Evolutionary conservation across 2,888 invertebrate genomes (phyloP).

Genomic region (Leptinotarsa tumamoca): DNA sequence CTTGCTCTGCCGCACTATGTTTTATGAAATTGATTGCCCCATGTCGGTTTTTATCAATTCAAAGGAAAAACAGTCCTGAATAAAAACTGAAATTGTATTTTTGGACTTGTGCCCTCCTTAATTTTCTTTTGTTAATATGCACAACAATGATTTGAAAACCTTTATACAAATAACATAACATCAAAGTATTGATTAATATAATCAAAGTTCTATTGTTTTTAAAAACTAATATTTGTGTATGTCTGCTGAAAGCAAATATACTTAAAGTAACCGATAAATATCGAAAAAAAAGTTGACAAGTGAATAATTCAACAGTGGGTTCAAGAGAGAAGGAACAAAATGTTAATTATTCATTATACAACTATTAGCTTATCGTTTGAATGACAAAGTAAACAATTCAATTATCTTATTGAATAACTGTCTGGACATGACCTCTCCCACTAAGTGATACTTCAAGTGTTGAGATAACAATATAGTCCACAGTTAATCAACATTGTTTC

Average conservation of each 20-base stretch:
- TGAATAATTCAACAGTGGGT: neutral
- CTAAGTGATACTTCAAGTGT: constrained; percentile 14
- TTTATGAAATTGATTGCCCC: too few species aligned
- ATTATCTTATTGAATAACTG: constrained; percentile 9
- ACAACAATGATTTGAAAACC: too few species aligned
- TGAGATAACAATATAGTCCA: neutral
- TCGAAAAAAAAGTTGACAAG: neutral
- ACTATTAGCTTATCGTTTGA: neutral
- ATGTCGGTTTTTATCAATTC: too few species aligned
- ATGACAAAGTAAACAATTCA: neutral
- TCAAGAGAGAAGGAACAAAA: neutral
- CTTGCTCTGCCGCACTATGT: too few species aligned
- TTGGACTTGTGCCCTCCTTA: too few species aligned
- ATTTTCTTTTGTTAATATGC: too few species aligned
- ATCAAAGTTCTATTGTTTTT: neutral
- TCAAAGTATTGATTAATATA: neutral
- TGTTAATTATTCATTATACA: neutral
- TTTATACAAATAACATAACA: too few species aligned
- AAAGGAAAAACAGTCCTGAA: too few species aligned
- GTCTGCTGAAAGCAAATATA: too few species aligned
- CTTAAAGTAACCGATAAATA: too few species aligned
- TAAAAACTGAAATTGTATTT: too few species aligned
- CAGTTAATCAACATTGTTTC: neutral
- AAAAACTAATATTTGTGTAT: constrained; percentile 1
- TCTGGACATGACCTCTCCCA: constrained; percentile 8